These are phyloP conservation scores for Gastrophysa polygoni DNA, from an alignment of 2,888 invertebrate species.

Conservation along the genomic window DNA sequence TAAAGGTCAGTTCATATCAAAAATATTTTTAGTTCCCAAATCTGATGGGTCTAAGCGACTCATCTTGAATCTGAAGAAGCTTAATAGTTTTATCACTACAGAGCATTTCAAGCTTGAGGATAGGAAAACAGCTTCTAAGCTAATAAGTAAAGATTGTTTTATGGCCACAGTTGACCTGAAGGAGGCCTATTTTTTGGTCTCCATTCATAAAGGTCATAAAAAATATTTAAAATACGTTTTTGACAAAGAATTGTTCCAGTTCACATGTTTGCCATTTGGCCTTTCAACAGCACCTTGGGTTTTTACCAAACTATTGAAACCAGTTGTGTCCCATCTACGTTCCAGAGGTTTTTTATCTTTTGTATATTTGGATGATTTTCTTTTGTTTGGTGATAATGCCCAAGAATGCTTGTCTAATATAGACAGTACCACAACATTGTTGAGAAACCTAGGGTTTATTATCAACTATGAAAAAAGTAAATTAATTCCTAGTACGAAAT, in stretches of 20 bases:
- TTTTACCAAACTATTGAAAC: conserved; percentile 12
- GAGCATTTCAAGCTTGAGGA: not conserved
- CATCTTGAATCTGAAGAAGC: not conserved
- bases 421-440: conserved; percentile 1
- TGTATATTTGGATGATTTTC: conserved; percentile 39
- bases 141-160: not conserved
- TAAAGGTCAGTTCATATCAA: conserved; percentile 21
- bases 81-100: no score
- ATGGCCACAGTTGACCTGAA: not conserved
- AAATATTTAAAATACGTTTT: not conserved
- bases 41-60: conserved; percentile 17
- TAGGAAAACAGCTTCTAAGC: not conserved
- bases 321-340: conserved; percentile 32
- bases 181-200: conserved; percentile 5
- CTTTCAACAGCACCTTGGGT: not conserved
- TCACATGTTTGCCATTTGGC: not conserved
- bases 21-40: conserved; percentile 22
- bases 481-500: not conserved
- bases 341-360: conserved; percentile 30
- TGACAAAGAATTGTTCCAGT: not conserved
- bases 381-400: conserved; percentile 27
- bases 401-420: conserved; percentile 24
- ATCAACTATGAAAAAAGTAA: not conserved
- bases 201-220: not conserved
- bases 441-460: not conserved